Evolutionary conservation across 1,140 invertebrate genomes (phyloP).

Genomic region (Dendroctonus valens): DNA sequence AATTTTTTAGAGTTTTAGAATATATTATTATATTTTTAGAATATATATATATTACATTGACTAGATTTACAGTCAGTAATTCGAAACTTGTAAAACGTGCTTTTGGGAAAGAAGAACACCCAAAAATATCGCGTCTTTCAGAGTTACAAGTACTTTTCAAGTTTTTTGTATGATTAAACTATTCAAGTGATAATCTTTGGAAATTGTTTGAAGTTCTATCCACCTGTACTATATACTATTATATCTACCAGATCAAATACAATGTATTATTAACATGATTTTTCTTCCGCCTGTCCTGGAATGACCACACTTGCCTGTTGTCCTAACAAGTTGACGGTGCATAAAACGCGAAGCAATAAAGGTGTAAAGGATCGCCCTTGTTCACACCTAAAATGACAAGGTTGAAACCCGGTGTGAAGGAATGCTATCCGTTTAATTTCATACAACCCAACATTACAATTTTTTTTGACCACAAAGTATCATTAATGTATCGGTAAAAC

Average conservation of each 20-base stretch:
- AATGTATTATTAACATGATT: neutral
- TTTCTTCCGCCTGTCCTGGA: conserved; percentile 1
- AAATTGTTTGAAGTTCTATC: too few species aligned
- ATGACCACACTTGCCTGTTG: conserved; percentile 1
- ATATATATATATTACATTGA: too few species aligned
- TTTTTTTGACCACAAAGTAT: neutral
- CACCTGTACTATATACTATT: too few species aligned
- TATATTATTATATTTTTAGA: too few species aligned
- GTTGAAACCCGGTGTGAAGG: neutral
- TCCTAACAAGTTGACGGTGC: conserved; percentile 12
- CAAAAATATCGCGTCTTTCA: too few species aligned
- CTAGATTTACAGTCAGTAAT: neutral
- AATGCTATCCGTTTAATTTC: conserved; percentile 4
- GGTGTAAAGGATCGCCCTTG: conserved; percentile 24
- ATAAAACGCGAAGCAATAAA: conserved; percentile 20
- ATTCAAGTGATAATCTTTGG: too few species aligned
- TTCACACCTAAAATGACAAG: conserved; percentile 20
- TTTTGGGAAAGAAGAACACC: neutral
- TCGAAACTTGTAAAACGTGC: neutral
- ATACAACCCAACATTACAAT: neutral
- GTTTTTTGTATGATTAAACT: too few species aligned
- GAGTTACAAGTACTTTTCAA: too few species aligned
- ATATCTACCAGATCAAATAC: neutral
- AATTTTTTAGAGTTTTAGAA: too few species aligned
- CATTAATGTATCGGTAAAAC: neutral